Conservation (phyloP, 2,797 vertebrate species). For the Sciaenops ocellatus region DNA sequence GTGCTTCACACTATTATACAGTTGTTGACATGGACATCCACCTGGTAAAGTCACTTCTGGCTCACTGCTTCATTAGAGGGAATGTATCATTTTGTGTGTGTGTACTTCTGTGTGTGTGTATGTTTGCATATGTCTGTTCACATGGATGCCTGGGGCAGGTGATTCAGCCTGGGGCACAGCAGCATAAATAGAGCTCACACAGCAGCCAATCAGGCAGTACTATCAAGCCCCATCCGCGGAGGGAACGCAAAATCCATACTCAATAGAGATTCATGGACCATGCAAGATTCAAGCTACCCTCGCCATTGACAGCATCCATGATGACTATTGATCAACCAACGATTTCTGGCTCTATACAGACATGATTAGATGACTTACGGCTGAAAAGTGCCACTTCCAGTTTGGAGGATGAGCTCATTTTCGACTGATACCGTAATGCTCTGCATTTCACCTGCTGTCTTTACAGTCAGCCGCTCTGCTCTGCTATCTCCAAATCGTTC, state of each 20-base stretch:
- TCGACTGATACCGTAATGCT: constrained; percentile 69
- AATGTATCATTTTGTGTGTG: constrained; percentile 67
- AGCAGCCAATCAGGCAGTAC: constrained; percentile 77
- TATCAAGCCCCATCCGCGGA: constrained; percentile 68
- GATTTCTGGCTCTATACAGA: constrained; percentile 76
- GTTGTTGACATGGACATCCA: constrained; percentile 70
- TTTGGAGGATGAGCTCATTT: constrained; percentile 83
- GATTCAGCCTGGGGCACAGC: constrained; percentile 80
- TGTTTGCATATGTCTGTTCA: constrained; percentile 73
- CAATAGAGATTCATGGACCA: constrained; percentile 83
- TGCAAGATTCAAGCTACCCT: constrained; percentile 78
- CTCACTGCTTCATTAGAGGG: constrained; percentile 77
- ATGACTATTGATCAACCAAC: constrained; percentile 83
- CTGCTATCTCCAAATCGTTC: constrained; percentile 65
- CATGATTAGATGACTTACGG: constrained; percentile 79
- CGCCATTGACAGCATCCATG: constrained; percentile 79
- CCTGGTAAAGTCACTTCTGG: constrained; percentile 65
- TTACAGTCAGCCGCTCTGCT: constrained; percentile 64
- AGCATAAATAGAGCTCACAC: constrained; percentile 76
- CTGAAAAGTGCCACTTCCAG: constrained; percentile 82
- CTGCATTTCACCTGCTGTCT: constrained; percentile 72
- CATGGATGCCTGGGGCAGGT: constrained; percentile 78
- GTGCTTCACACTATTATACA: constrained; percentile 52
- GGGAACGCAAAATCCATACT: constrained; percentile 79
- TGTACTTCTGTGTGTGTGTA: constrained; percentile 54